phyloP scores from a whole-genome alignment of 2,797 vertebrate genomes.

The Galaxias olidus region DNA sequence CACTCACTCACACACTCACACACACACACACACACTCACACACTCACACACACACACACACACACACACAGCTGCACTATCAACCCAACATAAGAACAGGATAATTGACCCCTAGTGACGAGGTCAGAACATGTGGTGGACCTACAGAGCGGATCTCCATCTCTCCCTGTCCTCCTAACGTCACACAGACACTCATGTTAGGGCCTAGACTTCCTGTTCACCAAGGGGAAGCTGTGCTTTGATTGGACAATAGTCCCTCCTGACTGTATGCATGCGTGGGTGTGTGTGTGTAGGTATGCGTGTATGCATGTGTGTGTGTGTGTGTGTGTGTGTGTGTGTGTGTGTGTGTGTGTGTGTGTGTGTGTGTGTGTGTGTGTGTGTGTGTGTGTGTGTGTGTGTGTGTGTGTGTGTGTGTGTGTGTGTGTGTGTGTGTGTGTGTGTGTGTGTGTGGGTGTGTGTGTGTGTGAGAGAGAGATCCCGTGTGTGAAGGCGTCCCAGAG shows the following conservation, averaged over 20 bases:
- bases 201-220: not conserved
- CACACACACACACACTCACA: too few species aligned
- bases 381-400: not conserved
- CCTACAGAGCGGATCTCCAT: too few species aligned
- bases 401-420: slow-evolving; percentile 23
- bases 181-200: too few species aligned
- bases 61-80: not conserved
- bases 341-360: not conserved
- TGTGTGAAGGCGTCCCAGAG: not conserved
- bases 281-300: not conserved
- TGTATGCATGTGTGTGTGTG: not conserved
- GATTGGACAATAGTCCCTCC: not conserved
- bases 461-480: not conserved
- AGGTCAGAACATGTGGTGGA: too few species aligned
- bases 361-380: not conserved
- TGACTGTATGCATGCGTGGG: not conserved
- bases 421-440: slow-evolving; percentile 28
- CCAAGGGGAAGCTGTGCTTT: not conserved
- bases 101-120: not conserved
- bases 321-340: not conserved
- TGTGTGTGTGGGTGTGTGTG: slow-evolving; percentile 4
- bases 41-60: too few species aligned
- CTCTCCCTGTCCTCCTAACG: too few species aligned
- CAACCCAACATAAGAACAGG: not conserved
- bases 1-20: slow-evolving; percentile 50